Evolutionary conservation across 1,140 invertebrate genomes (phyloP).

Genomic region (Lepidotrigona ventralis): DNA sequence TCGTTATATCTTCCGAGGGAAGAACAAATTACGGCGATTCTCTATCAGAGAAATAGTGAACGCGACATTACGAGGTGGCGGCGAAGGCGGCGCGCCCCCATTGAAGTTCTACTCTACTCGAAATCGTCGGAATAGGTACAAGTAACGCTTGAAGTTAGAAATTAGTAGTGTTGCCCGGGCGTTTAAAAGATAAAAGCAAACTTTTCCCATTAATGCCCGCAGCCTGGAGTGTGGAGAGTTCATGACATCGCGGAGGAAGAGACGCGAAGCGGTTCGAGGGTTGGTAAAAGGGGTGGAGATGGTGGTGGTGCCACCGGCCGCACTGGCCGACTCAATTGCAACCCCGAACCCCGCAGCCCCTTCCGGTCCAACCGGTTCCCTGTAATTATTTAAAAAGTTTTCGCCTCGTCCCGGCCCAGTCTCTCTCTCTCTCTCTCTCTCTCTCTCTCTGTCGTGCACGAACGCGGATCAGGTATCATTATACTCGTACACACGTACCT

Average conservation of each 20-base stretch:
- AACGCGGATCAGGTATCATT: constrained; percentile 55
- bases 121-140: constrained; percentile 68
- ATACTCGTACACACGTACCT: constrained; percentile 21
- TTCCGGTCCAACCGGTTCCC: constrained; percentile 38
- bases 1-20: constrained; percentile 36
- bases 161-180: constrained; percentile 78
- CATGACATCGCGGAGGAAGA: constrained; percentile 28
- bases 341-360: constrained; percentile 58
- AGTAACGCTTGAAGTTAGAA: constrained; percentile 78
- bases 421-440: too few relatives aligned
- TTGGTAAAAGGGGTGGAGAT: constrained; percentile 13
- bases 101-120: constrained; percentile 49
- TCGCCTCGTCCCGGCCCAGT: constrained; percentile 44
- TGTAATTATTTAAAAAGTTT: constrained; percentile 80
- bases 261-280: not conserved
- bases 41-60: constrained; percentile 56
- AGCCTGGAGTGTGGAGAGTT: constrained; percentile 58
- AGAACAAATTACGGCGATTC: constrained; percentile 59
- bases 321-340: constrained; percentile 73
- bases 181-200: constrained; percentile 81
- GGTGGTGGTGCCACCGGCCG: constrained; percentile 18
- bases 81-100: not conserved
- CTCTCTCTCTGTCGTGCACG: constrained; percentile 14
- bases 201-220: constrained; percentile 79
- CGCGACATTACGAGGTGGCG: constrained; percentile 42